These are phyloP conservation scores for Cisticola juncidis DNA, from an alignment of 2,113 vertebrate genomes.

Conservation along the genomic window DNA sequence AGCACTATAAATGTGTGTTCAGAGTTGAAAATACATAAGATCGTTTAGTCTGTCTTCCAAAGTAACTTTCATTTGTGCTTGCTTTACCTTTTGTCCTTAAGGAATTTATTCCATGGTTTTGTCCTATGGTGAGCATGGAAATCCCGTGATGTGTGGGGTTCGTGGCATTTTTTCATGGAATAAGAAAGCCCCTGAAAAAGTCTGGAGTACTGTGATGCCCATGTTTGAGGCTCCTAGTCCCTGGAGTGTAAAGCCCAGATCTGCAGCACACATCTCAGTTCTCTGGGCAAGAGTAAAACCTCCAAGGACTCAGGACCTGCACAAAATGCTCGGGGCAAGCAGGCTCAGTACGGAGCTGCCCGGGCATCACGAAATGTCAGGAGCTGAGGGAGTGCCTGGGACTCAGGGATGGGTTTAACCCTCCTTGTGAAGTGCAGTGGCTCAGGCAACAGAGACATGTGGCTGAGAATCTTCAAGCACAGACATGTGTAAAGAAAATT, in stretches of 20 bases:
- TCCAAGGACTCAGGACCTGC: neutral
- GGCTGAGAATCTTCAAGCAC: neutral
- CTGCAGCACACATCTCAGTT: fast-evolving
- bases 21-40: neutral
- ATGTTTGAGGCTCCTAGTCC: neutral
- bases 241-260: neutral
- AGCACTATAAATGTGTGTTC: neutral
- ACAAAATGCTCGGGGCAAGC: fast-evolving
- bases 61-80: neutral
- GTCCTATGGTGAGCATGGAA: neutral
- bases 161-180: neutral
- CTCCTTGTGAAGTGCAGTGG: neutral
- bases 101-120: neutral
- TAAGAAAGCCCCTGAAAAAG: neutral
- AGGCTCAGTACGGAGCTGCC: fast-evolving
- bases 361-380: neutral
- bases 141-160: neutral
- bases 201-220: neutral
- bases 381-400: neutral
- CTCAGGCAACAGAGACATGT: neutral
- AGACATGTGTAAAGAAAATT: neutral
- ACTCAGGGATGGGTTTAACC: neutral
- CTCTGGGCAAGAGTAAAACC: neutral
- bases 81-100: neutral
- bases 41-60: neutral